phyloP scores from a whole-genome alignment of 2,113 vertebrate species.

The Grammomys dolichurus region DNA sequence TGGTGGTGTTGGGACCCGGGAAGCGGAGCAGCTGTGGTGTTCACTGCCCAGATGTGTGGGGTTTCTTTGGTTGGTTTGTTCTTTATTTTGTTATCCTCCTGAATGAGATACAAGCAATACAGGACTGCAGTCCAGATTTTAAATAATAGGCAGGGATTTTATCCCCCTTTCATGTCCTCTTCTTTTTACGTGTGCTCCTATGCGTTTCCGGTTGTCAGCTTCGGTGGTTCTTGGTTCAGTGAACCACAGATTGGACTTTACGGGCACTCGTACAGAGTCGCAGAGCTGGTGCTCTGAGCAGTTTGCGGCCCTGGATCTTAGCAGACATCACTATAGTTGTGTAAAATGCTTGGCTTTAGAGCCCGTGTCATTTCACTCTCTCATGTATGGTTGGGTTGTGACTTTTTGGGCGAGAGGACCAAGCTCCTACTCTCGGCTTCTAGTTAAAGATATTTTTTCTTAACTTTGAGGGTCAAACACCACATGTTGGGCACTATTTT shows the following conservation, averaged over 20 bases:
- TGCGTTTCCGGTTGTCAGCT: not conserved
- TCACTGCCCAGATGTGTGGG: not conserved
- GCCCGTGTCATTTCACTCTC: not conserved
- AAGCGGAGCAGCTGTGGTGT: not conserved
- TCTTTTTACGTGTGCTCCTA: not conserved
- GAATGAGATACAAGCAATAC: not conserved
- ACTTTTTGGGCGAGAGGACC: not conserved
- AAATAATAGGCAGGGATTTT: not conserved
- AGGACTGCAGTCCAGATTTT: not conserved
- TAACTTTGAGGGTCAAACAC: not conserved
- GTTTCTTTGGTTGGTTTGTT: not conserved
- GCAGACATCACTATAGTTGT: not conserved
- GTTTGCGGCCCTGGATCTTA: not conserved
- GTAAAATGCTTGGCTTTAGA: not conserved
- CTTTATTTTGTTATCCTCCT: not conserved
- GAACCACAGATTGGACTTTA: not conserved
- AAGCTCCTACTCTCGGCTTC: not conserved
- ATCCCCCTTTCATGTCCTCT: not conserved
- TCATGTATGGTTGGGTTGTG: not conserved
- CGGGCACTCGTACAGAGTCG: not conserved
- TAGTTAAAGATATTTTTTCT: not conserved
- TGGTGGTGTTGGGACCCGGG: not conserved
- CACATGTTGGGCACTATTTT: not conserved
- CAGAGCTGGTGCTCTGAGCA: not conserved
- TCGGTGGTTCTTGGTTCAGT: not conserved